Evolutionary conservation across 2,113 vertebrate species (phyloP).

Genomic region (Lepus timidus): DNA sequence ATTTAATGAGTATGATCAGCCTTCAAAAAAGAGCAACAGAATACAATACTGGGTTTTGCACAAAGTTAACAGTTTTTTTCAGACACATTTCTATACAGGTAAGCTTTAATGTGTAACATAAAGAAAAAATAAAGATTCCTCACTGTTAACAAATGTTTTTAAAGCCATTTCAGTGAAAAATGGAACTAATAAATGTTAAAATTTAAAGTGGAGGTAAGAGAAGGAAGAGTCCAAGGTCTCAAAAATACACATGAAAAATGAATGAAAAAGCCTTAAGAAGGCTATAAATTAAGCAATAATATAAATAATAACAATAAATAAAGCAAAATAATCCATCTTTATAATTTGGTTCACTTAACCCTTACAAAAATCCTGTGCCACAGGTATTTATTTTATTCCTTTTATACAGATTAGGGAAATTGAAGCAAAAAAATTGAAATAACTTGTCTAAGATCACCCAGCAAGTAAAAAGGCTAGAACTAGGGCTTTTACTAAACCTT

Average conservation of each 20-base stretch:
- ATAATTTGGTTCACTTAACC: slow-evolving; percentile 29
- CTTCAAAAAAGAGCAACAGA: background rate
- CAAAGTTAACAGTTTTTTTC: slow-evolving; percentile 41
- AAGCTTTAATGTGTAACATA: background rate
- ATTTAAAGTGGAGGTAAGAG: background rate
- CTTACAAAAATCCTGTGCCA: slow-evolving; percentile 18
- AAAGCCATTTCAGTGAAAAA: slow-evolving; percentile 21
- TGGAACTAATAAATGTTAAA: slow-evolving; percentile 23
- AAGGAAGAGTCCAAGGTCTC: background rate
- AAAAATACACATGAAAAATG: slow-evolving; percentile 46
- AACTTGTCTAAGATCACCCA: background rate
- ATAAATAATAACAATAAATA: background rate
- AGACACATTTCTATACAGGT: background rate
- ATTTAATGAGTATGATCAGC: background rate
- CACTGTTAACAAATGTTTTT: background rate
- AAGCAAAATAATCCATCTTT: background rate
- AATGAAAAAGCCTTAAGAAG: slow-evolving; percentile 36
- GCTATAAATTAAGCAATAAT: slow-evolving; percentile 26
- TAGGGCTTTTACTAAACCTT: background rate
- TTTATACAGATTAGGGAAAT: background rate
- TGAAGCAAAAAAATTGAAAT: slow-evolving; percentile 34
- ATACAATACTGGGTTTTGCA: background rate
- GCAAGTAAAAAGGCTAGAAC: background rate
- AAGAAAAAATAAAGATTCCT: slow-evolving; percentile 53
- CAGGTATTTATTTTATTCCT: background rate